Evolutionary conservation across 2,797 vertebrate species (phyloP).

Genomic region (Sebastes vulpes): DNA sequence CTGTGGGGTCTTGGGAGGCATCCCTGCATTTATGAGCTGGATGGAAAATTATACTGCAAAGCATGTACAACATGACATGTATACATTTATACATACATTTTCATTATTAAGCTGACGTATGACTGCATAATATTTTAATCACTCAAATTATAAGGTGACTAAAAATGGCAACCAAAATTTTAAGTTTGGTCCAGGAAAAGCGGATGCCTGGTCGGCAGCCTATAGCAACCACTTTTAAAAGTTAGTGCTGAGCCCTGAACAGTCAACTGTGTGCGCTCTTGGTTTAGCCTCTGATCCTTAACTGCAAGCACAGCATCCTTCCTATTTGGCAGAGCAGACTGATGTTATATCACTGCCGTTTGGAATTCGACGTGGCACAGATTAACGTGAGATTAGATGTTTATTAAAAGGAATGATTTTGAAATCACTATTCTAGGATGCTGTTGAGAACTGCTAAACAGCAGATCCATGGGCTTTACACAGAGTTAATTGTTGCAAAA

Average conservation of each 20-base stretch:
- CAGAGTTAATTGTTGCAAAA: constrained; percentile 40
- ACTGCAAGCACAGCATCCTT: constrained; percentile 14
- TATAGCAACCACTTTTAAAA: too few species aligned
- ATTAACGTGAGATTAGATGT: background rate
- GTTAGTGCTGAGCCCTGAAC: background rate
- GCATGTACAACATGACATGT: too few species aligned
- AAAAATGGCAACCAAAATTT: too few species aligned
- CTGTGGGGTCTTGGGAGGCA: too few species aligned
- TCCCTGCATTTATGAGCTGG: too few species aligned
- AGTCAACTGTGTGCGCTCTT: background rate
- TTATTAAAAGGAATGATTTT: background rate
- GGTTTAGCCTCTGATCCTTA: constrained; percentile 33
- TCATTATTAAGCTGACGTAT: too few species aligned
- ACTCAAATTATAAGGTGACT: too few species aligned
- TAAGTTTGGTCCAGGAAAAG: too few species aligned
- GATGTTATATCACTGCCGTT: constrained; percentile 1
- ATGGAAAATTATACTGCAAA: too few species aligned
- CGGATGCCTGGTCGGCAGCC: too few species aligned
- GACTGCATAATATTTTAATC: too few species aligned
- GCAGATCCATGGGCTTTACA: constrained; percentile 25
- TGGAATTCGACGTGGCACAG: constrained; percentile 15
- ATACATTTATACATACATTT: too few species aligned
- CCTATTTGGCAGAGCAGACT: constrained; percentile 7
- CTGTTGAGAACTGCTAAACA: constrained; percentile 1
- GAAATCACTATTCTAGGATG: constrained; percentile 2